Conservation (phyloP, 2,888 invertebrate species). For the Tiliacea citrago region DNA sequence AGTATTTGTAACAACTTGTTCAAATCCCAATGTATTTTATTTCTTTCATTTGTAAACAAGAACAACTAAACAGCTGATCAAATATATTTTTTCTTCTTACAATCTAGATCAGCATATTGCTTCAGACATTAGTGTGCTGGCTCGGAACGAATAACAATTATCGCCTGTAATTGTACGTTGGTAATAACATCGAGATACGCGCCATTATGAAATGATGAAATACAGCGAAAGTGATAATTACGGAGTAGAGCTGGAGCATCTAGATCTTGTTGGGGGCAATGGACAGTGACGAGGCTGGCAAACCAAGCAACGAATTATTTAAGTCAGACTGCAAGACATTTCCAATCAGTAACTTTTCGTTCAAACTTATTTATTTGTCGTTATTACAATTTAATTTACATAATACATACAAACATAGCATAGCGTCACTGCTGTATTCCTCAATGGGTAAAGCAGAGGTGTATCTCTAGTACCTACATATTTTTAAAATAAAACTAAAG, state of each 20-base stretch:
- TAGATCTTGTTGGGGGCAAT: constrained; percentile 9
- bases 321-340: too few species aligned
- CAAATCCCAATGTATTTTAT: not conserved
- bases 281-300: not conserved
- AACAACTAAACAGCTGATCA: constrained; percentile 17
- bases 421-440: too few species aligned
- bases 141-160: constrained; percentile 58
- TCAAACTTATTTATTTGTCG: too few species aligned
- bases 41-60: not conserved
- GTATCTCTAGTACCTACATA: too few species aligned
- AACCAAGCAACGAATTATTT: too few species aligned
- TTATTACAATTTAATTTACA: too few species aligned
- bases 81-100: not conserved
- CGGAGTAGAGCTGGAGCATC: constrained; percentile 18
- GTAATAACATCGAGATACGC: constrained; percentile 45
- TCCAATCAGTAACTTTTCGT: too few species aligned
- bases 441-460: too few species aligned
- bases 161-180: constrained; percentile 53
- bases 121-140: constrained; percentile 34
- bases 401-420: too few species aligned
- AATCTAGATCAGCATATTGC: constrained; percentile 36
- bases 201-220: constrained; percentile 38
- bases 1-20: not conserved
- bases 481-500: too few species aligned
- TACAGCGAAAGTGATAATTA: constrained; percentile 61